These are phyloP conservation scores for Cataglyphis cursor DNA, from an alignment of 2,888 invertebrate genomes.

Conservation along the genomic window DNA sequence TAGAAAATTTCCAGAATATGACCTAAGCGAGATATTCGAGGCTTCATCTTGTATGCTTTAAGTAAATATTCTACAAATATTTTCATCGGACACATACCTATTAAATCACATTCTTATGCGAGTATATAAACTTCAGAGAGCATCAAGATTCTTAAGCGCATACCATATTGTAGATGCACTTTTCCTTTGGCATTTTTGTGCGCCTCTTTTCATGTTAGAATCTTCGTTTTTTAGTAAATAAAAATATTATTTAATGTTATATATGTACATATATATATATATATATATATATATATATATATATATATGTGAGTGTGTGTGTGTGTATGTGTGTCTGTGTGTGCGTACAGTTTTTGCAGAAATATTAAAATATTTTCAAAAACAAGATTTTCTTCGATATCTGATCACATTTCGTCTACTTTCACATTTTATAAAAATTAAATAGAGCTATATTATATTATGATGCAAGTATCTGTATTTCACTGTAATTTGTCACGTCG, in stretches of 20 bases:
- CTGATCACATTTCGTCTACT: slow-evolving; percentile 25
- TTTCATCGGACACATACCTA: slow-evolving; percentile 46
- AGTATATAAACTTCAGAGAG: slow-evolving; percentile 48
- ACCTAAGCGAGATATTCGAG: not conserved
- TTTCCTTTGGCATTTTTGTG: slow-evolving; percentile 43
- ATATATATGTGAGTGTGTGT: too few species aligned
- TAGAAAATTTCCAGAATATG: not conserved
- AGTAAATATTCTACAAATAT: slow-evolving; percentile 49
- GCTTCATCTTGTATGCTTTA: slow-evolving; percentile 7
- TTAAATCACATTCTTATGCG: slow-evolving; percentile 45
- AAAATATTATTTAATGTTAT: slow-evolving; percentile 22
- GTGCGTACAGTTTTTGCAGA: not conserved
- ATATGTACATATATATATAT: not conserved
- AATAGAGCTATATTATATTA: slow-evolving; percentile 10
- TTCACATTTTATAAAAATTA: slow-evolving; percentile 17
- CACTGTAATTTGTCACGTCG: not conserved
- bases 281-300: too few species aligned
- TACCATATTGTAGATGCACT: slow-evolving; percentile 42
- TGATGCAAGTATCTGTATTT: not conserved
- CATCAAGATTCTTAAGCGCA: slow-evolving; percentile 59
- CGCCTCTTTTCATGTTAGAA: slow-evolving; percentile 56
- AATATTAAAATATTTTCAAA: slow-evolving; percentile 53
- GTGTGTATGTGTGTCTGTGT: not conserved
- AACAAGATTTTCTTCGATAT: slow-evolving; percentile 56
- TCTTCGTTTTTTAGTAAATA: slow-evolving; percentile 59